A percentile compares a stretch with the other conserved stretches of the same genome.
Evolutionary conservation across 2,113 vertebrate species (phyloP).

Genomic region (Geothlypis trichas): DNA sequence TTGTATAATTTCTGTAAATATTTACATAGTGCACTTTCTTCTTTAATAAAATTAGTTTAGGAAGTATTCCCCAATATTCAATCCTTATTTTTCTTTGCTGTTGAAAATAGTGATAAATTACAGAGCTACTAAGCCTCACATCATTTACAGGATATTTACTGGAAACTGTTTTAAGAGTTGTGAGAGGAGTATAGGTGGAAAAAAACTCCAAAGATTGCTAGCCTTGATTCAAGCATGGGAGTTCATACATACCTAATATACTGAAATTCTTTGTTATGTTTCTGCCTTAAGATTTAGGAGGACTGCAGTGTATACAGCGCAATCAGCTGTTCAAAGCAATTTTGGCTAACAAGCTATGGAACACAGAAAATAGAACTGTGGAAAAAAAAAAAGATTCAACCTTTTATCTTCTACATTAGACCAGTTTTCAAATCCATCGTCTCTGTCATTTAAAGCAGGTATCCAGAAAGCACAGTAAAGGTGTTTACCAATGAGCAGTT

Average conservation of each 20-base stretch:
- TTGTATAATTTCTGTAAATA: background rate
- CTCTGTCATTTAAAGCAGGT: background rate
- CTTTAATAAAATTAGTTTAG: background rate
- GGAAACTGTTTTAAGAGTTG: background rate
- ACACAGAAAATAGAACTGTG: background rate
- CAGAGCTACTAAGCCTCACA: background rate
- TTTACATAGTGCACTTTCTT: background rate
- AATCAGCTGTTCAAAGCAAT: background rate
- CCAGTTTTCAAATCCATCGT: background rate
- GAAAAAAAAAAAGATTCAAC: background rate
- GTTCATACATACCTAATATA: background rate
- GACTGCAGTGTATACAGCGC: background rate
- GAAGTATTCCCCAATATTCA: background rate
- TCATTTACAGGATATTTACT: background rate
- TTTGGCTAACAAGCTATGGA: background rate
- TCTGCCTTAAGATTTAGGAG: background rate
- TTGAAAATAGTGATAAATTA: background rate
- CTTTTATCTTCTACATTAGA: background rate
- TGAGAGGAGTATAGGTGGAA: background rate
- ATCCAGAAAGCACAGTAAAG: background rate
- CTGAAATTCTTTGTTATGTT: background rate
- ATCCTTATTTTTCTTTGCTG: background rate
- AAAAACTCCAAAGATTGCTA: background rate
- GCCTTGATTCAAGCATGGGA: background rate
- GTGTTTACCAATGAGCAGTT: background rate